Conservation (phyloP, 2,888 invertebrate genomes). For the Eupithecia subfuscata region DNA sequence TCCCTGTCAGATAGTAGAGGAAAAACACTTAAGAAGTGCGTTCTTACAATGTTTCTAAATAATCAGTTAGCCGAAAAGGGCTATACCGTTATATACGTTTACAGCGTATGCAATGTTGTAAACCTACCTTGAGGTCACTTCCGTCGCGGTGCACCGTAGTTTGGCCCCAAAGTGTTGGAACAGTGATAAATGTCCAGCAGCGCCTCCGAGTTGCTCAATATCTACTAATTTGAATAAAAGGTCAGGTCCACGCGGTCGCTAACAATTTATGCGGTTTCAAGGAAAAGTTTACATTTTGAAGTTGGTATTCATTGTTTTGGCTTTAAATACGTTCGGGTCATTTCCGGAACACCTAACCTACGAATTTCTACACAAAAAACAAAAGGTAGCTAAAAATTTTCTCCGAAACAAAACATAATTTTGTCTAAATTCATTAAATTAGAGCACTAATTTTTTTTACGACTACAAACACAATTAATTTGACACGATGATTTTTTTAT, state of each 20-base stretch:
- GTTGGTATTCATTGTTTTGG: neutral
- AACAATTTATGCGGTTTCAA: slow-evolving; percentile 13
- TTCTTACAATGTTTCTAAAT: neutral
- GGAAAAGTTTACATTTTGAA: neutral
- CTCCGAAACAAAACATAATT: neutral
- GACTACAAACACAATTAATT: neutral
- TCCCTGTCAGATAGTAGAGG: neutral
- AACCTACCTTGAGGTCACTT: neutral
- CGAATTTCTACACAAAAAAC: neutral
- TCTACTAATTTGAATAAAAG: slow-evolving; percentile 35
- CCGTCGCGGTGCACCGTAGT: neutral
- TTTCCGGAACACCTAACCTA: neutral
- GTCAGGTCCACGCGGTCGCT: slow-evolving; percentile 29
- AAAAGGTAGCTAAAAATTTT: neutral
- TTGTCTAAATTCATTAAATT: neutral
- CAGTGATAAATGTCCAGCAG: slow-evolving; percentile 1
- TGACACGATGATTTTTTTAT: neutral
- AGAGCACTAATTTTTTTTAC: neutral
- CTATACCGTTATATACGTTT: neutral
- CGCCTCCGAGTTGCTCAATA: slow-evolving; percentile 10
- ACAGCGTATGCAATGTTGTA: too few species aligned
- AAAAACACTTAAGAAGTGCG: neutral
- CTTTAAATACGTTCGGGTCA: neutral
- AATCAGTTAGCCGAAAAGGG: neutral
- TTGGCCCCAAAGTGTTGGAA: neutral